Evolutionary conservation across 1,140 invertebrate genomes (phyloP).

Genomic region (Rhagoletis pomonella): DNA sequence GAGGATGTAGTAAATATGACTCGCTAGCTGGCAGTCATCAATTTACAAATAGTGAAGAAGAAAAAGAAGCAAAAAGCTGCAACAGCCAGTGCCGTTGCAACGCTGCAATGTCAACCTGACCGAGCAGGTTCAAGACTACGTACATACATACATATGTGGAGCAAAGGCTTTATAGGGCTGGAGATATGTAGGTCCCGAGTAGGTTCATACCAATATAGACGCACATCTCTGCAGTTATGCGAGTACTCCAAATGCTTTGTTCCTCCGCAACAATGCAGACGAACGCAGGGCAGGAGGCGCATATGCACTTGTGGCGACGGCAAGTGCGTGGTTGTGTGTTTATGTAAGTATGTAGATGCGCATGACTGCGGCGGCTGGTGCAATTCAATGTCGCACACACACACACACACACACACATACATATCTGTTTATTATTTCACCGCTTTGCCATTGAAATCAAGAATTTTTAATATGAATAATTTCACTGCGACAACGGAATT

Average conservation of each 20-base stretch:
- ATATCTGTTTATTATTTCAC: slow-evolving; percentile 1
- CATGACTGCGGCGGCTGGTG: background rate
- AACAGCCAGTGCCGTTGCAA: slow-evolving; percentile 4
- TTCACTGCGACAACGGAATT: slow-evolving; percentile 45
- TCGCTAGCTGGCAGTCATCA: background rate
- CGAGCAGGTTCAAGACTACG: background rate
- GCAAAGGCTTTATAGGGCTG: background rate
- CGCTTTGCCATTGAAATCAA: slow-evolving; percentile 49
- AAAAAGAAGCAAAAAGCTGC: background rate
- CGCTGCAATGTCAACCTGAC: background rate
- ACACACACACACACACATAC: background rate
- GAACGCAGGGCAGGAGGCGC: too few species aligned
- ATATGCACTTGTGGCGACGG: slow-evolving; percentile 15
- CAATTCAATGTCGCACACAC: background rate
- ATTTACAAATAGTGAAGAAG: slow-evolving; percentile 20
- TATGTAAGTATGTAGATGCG: background rate
- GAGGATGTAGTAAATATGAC: background rate
- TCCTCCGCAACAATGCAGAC: background rate
- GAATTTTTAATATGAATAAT: slow-evolving; percentile 53
- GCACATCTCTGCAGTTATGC: slow-evolving; percentile 5
- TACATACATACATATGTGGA: background rate
- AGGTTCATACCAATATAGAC: background rate
- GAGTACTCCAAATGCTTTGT: slow-evolving; percentile 19
- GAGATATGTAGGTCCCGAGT: background rate
- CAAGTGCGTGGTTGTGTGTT: background rate